Evolutionary conservation across 2,888 invertebrate species (phyloP), one percentile per base, ranked within the genome.

Genomic region (Eledona agricola): DNA sequence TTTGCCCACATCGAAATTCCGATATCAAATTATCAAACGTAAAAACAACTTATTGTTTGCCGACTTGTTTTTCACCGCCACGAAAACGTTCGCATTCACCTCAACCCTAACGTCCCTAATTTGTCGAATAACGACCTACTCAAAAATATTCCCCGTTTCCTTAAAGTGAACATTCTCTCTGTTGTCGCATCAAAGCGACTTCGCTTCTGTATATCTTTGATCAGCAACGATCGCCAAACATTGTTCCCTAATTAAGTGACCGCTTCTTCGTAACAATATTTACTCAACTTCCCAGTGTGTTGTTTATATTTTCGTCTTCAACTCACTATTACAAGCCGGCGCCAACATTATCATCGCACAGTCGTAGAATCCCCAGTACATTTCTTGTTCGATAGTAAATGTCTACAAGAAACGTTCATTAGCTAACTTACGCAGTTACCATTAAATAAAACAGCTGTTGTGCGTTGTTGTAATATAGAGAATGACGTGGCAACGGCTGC

Each of bases 391-490:
- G 59, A 62, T 59, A 54, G 52, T 51, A 31, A 58, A 57, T 43
- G 57, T 51, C 55, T 42, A 49, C 58, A 56, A 62, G 60, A 59
- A 59, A 57, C 40, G 59, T 63, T 62, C 59, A 60, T 64, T 63
- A 61, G 61, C 58, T 55, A 60, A 64, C 58, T 63, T 63, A 59
- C 54, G 60, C 58, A 54, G 56, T 64, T 57, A 63, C 58, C 62
- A 58, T 64, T 60, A 63, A 64, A 63, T 63, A 64, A 64, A 64
- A 61, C 62, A 63, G 62, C 64, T 63, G 60, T 62, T 59, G 59
- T 60, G 59, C 60, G 58, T 64, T 60, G 60, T 62, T 62, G 57
- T 61, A 61, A 55, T 58, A 60, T 55, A 49, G 58, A 51, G 57
- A 59, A 64, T 61, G 58, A 59, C 59, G 64, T 63, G 62, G 62